phyloP scores from a whole-genome alignment of 2,113 vertebrate species.

The Trichechus manatus region DNA sequence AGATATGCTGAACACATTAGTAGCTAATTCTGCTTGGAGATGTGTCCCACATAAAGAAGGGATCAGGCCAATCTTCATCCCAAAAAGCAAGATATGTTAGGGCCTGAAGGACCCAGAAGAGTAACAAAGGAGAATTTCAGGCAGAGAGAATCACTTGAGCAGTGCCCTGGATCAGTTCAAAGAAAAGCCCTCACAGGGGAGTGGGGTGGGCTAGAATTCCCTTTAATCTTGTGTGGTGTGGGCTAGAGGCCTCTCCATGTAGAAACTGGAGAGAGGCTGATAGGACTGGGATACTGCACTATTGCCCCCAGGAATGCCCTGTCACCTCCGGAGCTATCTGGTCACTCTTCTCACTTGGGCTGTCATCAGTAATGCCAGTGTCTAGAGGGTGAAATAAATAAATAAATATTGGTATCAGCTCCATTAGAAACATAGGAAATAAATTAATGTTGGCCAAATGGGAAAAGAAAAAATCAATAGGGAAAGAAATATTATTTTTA shows the following conservation, averaged over 20 bases:
- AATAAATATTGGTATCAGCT: conserved; percentile 85
- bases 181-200: background rate
- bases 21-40: background rate
- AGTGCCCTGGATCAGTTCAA: background rate
- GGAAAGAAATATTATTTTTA: conserved; percentile 91
- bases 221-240: background rate
- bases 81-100: background rate
- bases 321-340: background rate
- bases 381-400: conserved; percentile 74
- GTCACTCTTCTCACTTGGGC: background rate
- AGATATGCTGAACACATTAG: background rate
- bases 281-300: background rate
- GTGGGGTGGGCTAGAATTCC: background rate
- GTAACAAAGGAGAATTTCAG: background rate
- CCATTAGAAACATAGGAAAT: conserved; percentile 88
- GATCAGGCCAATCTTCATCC: background rate
- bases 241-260: background rate
- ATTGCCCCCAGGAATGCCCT: background rate
- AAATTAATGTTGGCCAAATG: conserved; percentile 89
- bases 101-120: background rate
- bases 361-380: background rate
- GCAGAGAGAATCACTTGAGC: background rate
- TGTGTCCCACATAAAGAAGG: background rate
- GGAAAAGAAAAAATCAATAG: conserved; percentile 88
- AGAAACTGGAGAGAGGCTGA: background rate